Conservation (phyloP, 2,797 vertebrate genomes). For the Alca torda region DNA sequence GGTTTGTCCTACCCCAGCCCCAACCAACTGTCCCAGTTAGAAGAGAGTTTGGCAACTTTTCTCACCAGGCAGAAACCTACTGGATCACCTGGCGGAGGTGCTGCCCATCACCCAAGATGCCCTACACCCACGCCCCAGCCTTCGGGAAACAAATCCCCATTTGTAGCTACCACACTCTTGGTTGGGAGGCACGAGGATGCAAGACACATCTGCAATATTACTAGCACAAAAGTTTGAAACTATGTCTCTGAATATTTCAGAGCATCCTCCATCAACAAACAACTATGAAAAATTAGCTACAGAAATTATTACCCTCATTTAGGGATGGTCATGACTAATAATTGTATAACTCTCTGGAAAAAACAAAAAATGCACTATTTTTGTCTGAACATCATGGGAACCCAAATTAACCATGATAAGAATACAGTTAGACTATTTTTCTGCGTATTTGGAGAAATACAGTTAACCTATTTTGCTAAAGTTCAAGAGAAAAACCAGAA, state of each 20-base stretch:
- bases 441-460: background rate
- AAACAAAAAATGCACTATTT: background rate
- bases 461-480: background rate
- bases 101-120: background rate
- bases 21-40: background rate
- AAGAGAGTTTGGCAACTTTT: background rate
- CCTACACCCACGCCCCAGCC: fast-evolving
- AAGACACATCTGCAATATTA: fast-evolving
- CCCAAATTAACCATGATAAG: background rate
- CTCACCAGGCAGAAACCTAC: background rate
- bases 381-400: background rate
- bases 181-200: background rate
- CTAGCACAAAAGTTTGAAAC: background rate
- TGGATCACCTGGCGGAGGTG: background rate
- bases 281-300: background rate
- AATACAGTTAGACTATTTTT: slow-evolving; percentile 1
- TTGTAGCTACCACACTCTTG: fast-evolving
- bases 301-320: background rate
- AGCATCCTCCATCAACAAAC: background rate
- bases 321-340: background rate
- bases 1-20: background rate
- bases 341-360: background rate
- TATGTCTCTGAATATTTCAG: background rate
- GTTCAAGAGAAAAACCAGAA: background rate
- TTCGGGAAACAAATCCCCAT: background rate